Base-by-base conservation (phyloP, 1,140 invertebrate genomes). In the Drosophila miranda region DNA sequence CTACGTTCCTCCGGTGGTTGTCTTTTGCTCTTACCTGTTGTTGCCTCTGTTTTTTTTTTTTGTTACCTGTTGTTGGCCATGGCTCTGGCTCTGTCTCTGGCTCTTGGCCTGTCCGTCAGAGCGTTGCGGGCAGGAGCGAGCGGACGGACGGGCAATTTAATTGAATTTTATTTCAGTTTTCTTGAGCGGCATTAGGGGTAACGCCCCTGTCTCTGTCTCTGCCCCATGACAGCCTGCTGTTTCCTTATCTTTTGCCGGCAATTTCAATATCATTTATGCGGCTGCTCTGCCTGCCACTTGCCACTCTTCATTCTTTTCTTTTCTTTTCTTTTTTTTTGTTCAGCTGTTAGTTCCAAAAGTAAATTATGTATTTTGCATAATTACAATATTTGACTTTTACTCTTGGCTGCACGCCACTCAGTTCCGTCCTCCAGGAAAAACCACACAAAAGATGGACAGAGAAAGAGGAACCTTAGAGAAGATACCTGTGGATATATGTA, bases 341-440 rank as follows among this genome's bases (percentile, higher is more conserved):
- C 81, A 86, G 81, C 81, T 86, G 81, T 81, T 86, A 86, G 87
- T 86, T 86, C 81, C 11, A 38, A 87, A 87, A 87, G 82, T 87
- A 86, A 86, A 86, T 86, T 87, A 86, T 86, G 81, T 87, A 86
- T 86, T 86, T 86, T 86, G 81, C 81, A 86, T 86, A 86, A 86
- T 86, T 86, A 86, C 78, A 86, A 86, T 86, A 86, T 86, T 86
- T 86, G 81, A 87, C 82, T 86, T 84, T 84, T 86, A 81, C 81
- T 87, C 82, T 81, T 86, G 82, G 81, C 82, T 86, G 80, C 80
- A 76, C 72, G 80, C 80, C 76, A 67, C 0, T 16, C 16, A 16
- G 16, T 11, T 13, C 34, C 5, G 34, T 38, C 23, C 23, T 26
- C 14, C 30, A 34, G 30, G 30, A 11, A 34, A 9, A 9, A 9